phyloP scores from a whole-genome alignment of 2,113 vertebrate species.

The Megaptera novaeangliae region DNA sequence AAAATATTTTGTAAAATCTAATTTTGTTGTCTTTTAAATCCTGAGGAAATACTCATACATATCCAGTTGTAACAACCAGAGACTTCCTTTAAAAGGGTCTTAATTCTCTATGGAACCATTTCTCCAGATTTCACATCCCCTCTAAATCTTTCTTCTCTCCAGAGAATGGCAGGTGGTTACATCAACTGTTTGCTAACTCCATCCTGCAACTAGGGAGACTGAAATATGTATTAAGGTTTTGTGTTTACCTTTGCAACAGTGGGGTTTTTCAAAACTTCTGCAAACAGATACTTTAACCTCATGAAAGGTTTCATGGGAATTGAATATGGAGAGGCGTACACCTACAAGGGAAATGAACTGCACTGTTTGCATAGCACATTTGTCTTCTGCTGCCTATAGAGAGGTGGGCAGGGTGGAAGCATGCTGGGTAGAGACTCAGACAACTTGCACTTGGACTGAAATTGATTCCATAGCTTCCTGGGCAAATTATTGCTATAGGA shows the following conservation, averaged over 20 bases:
- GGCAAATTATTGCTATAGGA: not conserved
- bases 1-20: not conserved
- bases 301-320: conserved; percentile 50
- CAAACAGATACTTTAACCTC: conserved; percentile 21
- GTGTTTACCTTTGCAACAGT: conserved; percentile 15
- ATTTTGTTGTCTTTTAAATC: not conserved
- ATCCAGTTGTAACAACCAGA: not conserved
- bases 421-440: not conserved
- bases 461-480: not conserved
- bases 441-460: not conserved
- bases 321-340: not conserved
- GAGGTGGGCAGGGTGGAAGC: not conserved
- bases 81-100: not conserved
- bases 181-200: not conserved
- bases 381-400: not conserved
- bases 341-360: conserved; percentile 26
- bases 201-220: not conserved
- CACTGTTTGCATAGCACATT: not conserved
- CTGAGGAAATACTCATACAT: not conserved
- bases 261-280: conserved; percentile 47
- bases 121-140: not conserved
- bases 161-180: not conserved
- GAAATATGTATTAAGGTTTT: not conserved
- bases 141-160: not conserved
- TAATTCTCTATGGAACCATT: not conserved